A percentile compares a stretch with the other conserved stretches of the same genome.
These are phyloP conservation scores for Drosophila fungiperda DNA, from an alignment of 2,888 invertebrate genomes.

Conservation along the genomic window DNA sequence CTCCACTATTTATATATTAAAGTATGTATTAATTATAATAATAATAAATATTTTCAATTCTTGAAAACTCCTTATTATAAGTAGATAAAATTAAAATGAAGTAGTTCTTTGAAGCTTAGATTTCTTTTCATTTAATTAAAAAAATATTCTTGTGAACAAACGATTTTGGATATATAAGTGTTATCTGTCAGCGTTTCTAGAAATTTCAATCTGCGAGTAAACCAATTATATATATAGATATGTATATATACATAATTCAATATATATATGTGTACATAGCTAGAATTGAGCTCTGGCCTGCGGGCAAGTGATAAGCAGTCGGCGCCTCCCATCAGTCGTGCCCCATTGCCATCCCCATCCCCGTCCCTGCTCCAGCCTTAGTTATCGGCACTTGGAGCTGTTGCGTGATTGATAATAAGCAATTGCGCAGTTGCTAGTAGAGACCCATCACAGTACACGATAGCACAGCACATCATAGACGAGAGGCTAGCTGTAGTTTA, in stretches of 20 bases:
- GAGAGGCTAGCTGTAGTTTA: constrained; percentile 4
- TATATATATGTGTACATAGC: not conserved
- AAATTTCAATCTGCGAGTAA: not conserved
- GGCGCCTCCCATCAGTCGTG: not conserved
- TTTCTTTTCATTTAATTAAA: not conserved
- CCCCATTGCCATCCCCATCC: not conserved
- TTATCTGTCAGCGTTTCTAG: not conserved
- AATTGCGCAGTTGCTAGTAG: constrained; percentile 58
- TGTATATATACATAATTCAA: not conserved
- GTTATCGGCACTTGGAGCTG: constrained; percentile 33
- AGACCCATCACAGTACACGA: constrained; percentile 4
- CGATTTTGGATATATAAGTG: not conserved
- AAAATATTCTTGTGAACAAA: not conserved
- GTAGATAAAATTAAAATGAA: not conserved
- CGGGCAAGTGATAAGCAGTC: constrained; percentile 29
- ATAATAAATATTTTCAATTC: not conserved
- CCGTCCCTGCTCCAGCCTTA: not conserved
- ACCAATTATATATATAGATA: not conserved
- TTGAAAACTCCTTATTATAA: not conserved
- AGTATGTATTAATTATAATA: not conserved
- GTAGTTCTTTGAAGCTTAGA: not conserved
- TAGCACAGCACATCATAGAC: not conserved
- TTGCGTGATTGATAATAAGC: constrained; percentile 58
- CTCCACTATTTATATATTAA: not conserved
- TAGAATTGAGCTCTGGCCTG: constrained; percentile 32